Percentiles rank a stretch among this genome's conserved stretches.
phyloP scores from a whole-genome alignment of 2,888 invertebrate species.

The Lottia scabra region DNA sequence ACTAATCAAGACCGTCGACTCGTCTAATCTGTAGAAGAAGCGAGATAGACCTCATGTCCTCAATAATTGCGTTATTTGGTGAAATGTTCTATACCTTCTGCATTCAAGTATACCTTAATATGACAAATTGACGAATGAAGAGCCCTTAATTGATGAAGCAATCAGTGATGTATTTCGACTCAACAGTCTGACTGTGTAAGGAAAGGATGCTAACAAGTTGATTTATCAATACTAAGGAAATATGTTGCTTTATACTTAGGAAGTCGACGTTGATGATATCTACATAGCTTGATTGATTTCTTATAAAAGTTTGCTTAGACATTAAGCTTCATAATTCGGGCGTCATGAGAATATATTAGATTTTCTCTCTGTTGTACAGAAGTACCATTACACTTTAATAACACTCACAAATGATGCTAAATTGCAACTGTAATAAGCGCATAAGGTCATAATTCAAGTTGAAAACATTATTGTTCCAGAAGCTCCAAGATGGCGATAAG shows the following conservation, averaged over 20 bases:
- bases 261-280: too few relatives aligned
- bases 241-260: neutral
- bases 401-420: too few relatives aligned
- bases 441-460: too few relatives aligned
- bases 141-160: conserved; percentile 15
- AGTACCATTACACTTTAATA: too few relatives aligned
- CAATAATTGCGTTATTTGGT: conserved; percentile 1
- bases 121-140: conserved; percentile 19
- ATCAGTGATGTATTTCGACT: conserved; percentile 7
- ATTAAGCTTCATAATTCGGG: too few relatives aligned
- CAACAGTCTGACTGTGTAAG: neutral
- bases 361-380: too few relatives aligned
- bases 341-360: too few relatives aligned
- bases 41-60: neutral
- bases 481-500: too few relatives aligned
- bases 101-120: conserved; percentile 16
- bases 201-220: neutral
- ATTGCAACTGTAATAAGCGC: too few relatives aligned
- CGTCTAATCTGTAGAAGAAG: neutral
- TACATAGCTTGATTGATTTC: too few relatives aligned
- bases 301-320: too few relatives aligned
- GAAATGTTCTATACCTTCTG: conserved; percentile 4
- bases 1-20: conserved; percentile 16
- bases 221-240: neutral
- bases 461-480: too few relatives aligned